Base-by-base conservation (phyloP, 2,797 vertebrate species). In the Acropternis orthonyx region DNA sequence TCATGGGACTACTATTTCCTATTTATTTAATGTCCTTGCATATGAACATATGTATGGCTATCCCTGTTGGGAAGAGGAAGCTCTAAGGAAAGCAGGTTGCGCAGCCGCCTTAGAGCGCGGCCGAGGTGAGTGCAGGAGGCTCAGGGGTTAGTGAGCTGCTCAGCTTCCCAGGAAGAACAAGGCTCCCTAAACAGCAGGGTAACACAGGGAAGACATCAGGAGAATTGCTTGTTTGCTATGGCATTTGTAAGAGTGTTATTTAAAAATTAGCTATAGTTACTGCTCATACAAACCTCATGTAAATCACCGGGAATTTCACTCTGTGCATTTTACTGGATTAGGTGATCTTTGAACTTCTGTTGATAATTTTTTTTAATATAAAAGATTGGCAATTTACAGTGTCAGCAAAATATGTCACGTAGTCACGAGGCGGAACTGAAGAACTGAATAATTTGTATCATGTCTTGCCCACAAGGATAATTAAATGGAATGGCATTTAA, bases 401-500 rank as follows among this genome's bases (percentile, higher is more conserved):
- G 36, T 95, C 94, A 90, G 86, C 76, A 91, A 63, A 96, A 87
- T 73, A 63, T 54, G 59, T 88, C 86, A 82, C 5, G 1, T 80
- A 86, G 67, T 65, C 67, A 41, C n/a, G 59, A 92, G 43, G 71
- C 2, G 0, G 85, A 91, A 87, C 77, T 77, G 77, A 78, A 74
- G 71, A 87, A 36, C 1, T 68, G 43, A 86, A 48, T 90, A 88
- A 92, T 90, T 92, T 90, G 68, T 90, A 41, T 74, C 71, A 5
- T 69, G 55, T 85, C 85, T 93, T 93, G 66, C 66, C 88, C 66
- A 52, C 63, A 41, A 78, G n/a, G 77, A 48, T 90, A 93, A 89
- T 94, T 96, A 84, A 90, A 86, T 83, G 69, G 62, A 88, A 76
- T 84, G 72, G 54, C 69, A 84, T 95, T 90, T 88, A 75, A 74